A percentile compares a stretch with the other conserved stretches of the same genome.
Conservation (phyloP, 2,797 vertebrate genomes). For the Galaxias olidus region DNA sequence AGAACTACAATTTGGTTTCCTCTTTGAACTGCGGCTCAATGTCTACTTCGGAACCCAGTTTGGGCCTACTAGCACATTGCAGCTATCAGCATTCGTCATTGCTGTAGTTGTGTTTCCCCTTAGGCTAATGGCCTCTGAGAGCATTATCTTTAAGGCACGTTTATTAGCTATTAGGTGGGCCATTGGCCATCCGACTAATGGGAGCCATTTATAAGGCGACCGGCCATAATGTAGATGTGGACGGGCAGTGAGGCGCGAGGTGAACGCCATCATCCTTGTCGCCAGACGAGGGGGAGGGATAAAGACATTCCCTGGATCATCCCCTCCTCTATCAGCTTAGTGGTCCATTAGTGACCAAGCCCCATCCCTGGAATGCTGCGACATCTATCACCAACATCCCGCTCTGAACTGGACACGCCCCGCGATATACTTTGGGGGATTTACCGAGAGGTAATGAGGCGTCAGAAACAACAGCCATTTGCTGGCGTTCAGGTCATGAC, state of each 20-base stretch:
- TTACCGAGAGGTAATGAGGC: conserved; percentile 12
- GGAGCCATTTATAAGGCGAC: conserved; percentile 35
- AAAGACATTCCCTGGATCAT: conserved; percentile 50
- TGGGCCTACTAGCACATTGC: neutral
- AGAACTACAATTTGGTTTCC: too few relatives aligned
- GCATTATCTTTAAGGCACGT: conserved; percentile 48
- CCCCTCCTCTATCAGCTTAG: conserved; percentile 54
- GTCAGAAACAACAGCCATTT: conserved; percentile 30
- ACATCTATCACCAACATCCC: conserved; percentile 54
- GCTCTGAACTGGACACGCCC: conserved; percentile 14
- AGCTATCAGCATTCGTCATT: conserved; percentile 30
- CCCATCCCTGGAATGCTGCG: conserved; percentile 36
- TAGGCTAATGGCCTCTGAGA: conserved; percentile 41
- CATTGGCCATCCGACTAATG: conserved; percentile 53
- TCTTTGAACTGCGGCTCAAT: too few relatives aligned
- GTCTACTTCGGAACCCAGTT: too few relatives aligned
- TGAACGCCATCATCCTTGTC: conserved; percentile 36
- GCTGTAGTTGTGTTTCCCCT: conserved; percentile 43
- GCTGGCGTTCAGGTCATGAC: conserved; percentile 17
- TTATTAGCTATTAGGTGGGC: conserved; percentile 44
- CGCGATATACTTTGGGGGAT: conserved; percentile 15
- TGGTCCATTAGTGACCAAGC: conserved; percentile 67
- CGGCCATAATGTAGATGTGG: conserved; percentile 48
- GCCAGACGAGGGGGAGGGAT: conserved; percentile 13
- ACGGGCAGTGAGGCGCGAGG: conserved; percentile 46